Base-by-base conservation (phyloP, 2,113 vertebrate species). In the Cavia aperea region DNA sequence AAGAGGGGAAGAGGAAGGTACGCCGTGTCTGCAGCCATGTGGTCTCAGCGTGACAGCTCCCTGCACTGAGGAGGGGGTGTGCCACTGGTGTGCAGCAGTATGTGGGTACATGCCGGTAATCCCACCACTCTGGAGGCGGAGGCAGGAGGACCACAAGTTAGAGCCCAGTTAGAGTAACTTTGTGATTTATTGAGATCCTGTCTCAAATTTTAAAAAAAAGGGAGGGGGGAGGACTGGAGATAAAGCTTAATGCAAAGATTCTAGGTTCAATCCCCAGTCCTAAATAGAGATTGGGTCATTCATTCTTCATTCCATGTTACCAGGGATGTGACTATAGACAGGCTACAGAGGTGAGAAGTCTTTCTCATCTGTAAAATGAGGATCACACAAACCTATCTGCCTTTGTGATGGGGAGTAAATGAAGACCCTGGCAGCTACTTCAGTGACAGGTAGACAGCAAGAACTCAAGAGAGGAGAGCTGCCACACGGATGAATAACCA, bases 1-100 rank as follows among this genome's bases (percentile, higher is more conserved):
- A 94, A 93, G 29, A 68, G 56, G 90, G 58, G 91, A 94, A 93
- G 29, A 68, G 56, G 90, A 82, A 78, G 62, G 84, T 11, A 85
- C 8, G 1, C 26, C 0, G 0, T 5, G 29, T 81, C 89, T 89
- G 19, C 46, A 77, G 63, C 15, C 49, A 5, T 16, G 62, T 63
- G 24, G 31, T 46, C 70, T n/a, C 75, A 89, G 84, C 66, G 72
- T 84, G 88, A 75, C 16, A n/a, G 4, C 86, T 81, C 79, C 29
- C 21, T 15, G 46, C n/a, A 18, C 68, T 14, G 2, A 14, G 11
- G 0, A 62, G 58, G 62, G 49, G 29, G 33, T 7, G 29, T 66
- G n/a, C 81, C 12, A 54, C 39, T 72, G 73, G 49, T 16, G 86
- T 33, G 31, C 85, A 73, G 43, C 21, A 56, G 8, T 51, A 31